phyloP scores from a whole-genome alignment of 2,888 invertebrate genomes.

The Ophion ventricosus region DNA sequence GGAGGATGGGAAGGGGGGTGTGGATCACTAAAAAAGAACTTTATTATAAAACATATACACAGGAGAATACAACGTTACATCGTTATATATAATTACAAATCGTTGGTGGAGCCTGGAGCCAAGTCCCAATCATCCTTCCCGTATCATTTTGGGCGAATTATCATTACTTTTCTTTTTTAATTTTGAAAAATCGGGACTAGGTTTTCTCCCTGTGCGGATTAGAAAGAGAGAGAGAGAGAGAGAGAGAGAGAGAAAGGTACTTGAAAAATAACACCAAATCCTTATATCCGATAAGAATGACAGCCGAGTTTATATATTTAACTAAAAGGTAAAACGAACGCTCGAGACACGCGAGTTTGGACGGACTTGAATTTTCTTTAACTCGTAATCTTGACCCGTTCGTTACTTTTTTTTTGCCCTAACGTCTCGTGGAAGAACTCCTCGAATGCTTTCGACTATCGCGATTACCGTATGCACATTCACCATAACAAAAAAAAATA shows the following conservation, averaged over 20 bases:
- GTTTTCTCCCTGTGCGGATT: conserved; percentile 5
- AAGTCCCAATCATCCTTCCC: conserved; percentile 48
- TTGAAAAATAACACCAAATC: conserved; percentile 18
- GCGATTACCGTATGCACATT: conserved; percentile 8
- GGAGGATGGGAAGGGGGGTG: background rate
- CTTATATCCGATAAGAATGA: conserved; percentile 25
- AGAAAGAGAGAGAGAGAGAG: background rate
- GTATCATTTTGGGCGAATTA: conserved; percentile 20
- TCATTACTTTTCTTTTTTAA: background rate
- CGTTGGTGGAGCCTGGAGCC: conserved; percentile 47
- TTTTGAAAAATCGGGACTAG: conserved; percentile 19
- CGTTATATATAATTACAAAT: conserved; percentile 67
- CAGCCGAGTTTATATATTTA: conserved; percentile 19
- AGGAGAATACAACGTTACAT: conserved; percentile 71
- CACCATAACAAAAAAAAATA: conserved; percentile 11
- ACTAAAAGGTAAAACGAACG: background rate
- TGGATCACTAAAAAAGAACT: conserved; percentile 39
- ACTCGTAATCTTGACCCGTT: background rate
- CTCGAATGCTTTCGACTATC: conserved; percentile 14
- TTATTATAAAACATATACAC: conserved; percentile 71
- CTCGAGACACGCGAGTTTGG: background rate
- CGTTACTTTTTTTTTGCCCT: background rate
- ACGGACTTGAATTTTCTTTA: background rate
- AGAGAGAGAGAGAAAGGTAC: conserved; percentile 8
- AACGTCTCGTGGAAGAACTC: background rate